Conservation (phyloP, 2,888 invertebrate species). For the Incurvaria masculella region DNA sequence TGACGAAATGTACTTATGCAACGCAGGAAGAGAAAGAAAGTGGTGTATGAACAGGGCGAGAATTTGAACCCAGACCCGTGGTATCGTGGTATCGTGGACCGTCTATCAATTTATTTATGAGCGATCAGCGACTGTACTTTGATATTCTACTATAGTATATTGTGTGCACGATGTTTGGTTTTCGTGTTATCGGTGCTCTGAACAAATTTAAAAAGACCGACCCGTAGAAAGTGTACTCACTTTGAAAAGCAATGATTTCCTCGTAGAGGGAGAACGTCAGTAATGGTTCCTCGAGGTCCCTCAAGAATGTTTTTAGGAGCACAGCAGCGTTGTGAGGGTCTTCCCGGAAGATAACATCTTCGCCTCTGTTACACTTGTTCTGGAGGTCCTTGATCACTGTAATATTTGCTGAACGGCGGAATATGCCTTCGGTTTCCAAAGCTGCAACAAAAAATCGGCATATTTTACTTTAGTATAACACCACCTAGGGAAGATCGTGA, state of each 20-base stretch:
- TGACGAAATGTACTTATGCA: too few species aligned
- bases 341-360: constrained; percentile 69
- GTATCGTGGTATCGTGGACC: too few species aligned
- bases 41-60: too few species aligned
- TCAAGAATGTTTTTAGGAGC: constrained; percentile 89
- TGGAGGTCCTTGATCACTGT: constrained; percentile 82
- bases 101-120: too few species aligned
- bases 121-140: too few species aligned
- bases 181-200: too few species aligned
- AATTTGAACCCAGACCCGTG: too few species aligned
- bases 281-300: constrained; percentile 89
- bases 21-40: too few species aligned
- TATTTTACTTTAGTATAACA: not conserved
- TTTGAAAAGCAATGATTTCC: constrained; percentile 86
- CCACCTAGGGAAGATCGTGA: not conserved
- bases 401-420: constrained; percentile 89
- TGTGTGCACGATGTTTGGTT: too few species aligned
- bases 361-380: constrained; percentile 82
- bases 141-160: too few species aligned
- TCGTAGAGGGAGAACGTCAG: constrained; percentile 93
- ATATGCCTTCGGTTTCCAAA: constrained; percentile 93
- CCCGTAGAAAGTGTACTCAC: constrained; percentile 59
- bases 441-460: constrained; percentile 48
- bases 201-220: too few species aligned
- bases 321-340: constrained; percentile 94